Conservation (phyloP, 1,140 invertebrate genomes). For the Parasteatoda tepidariorum region DNA sequence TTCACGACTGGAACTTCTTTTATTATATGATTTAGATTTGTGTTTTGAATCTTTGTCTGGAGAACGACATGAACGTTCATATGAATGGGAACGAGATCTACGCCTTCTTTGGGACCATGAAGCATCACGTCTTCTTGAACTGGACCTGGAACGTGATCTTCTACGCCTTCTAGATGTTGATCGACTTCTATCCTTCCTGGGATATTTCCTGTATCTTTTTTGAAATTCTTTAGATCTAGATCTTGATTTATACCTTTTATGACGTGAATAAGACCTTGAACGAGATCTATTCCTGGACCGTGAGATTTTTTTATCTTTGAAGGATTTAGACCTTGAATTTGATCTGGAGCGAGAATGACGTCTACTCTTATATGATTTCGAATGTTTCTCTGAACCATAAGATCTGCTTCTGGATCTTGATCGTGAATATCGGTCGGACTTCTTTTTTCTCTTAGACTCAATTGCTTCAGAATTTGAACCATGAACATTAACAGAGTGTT, state of each 20-base stretch:
- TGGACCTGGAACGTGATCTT: background rate
- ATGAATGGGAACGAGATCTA: background rate
- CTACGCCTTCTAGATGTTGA: background rate
- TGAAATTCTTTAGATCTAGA: background rate
- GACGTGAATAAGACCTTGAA: too few species aligned
- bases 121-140: background rate
- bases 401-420: background rate
- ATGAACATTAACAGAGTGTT: too few species aligned
- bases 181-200: background rate
- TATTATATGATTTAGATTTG: background rate
- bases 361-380: background rate
- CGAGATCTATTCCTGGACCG: background rate
- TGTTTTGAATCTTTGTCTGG: background rate
- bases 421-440: background rate
- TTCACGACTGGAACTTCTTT: background rate
- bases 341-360: background rate
- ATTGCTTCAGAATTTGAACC: background rate
- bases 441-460: background rate
- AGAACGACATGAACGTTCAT: too few species aligned
- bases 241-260: too few species aligned
- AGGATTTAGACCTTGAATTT: background rate
- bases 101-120: conserved; percentile 5
- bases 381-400: background rate
- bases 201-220: background rate
- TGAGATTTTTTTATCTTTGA: background rate